Percentiles rank a stretch among this genome's conserved stretches.
phyloP scores from a whole-genome alignment of 2,797 vertebrate species.

The Hirundo rustica region DNA sequence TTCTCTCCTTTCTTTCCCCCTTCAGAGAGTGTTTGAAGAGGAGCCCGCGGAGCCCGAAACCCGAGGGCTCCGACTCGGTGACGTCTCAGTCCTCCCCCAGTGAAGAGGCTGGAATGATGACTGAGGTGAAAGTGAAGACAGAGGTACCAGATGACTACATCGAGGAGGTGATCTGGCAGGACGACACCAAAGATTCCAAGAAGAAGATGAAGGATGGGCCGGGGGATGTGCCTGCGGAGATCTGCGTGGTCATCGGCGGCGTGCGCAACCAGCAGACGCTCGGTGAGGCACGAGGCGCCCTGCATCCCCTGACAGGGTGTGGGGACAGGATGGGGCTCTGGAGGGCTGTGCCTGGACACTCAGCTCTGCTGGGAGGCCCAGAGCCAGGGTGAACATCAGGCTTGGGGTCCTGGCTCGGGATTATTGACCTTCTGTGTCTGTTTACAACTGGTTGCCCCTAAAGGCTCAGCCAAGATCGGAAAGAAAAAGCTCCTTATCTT shows the following conservation, averaged over 20 bases:
- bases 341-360: not conserved
- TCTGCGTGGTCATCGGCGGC: conserved; percentile 95
- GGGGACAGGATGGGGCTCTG: not conserved
- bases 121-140: conserved; percentile 87
- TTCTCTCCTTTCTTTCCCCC: conserved; percentile 3
- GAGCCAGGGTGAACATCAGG: not conserved
- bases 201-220: conserved; percentile 85
- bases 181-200: conserved; percentile 81
- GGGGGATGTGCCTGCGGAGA: conserved; percentile 89
- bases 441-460: not conserved
- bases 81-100: conserved; percentile 71
- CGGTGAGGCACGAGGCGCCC: conserved; percentile 74
- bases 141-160: conserved; percentile 84
- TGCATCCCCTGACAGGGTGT: not conserved
- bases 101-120: conserved; percentile 77
- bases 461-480: not conserved
- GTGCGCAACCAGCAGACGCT: conserved; percentile 92
- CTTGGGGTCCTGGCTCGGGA: not conserved
- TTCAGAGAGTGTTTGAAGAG: conserved; percentile 77
- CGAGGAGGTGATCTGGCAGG: conserved; percentile 80
- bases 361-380: not conserved
- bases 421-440: not conserved
- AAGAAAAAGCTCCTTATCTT: not conserved
- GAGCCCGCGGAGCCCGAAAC: conserved; percentile 68
- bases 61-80: conserved; percentile 69